Evolutionary conservation across 2,113 vertebrate species (phyloP).

Genomic region (pig (Sus scrofa)): DNA sequence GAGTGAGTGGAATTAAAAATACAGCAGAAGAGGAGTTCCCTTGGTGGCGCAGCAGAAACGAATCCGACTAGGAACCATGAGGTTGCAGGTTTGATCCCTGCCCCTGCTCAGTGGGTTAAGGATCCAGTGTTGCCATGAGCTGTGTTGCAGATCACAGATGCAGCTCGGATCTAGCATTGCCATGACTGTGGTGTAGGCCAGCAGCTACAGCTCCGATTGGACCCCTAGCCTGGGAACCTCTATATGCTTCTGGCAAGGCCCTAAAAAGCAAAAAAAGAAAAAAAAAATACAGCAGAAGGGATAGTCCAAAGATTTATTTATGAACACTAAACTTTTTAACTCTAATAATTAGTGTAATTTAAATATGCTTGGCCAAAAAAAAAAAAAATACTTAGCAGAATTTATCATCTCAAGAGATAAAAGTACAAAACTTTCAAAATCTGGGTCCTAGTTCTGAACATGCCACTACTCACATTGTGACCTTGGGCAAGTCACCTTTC

Average conservation of each 20-base stretch:
- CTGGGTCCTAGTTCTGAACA: neutral
- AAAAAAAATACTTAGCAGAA: conserved; percentile 37
- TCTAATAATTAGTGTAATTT: conserved; percentile 52
- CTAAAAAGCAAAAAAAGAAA: too few species aligned
- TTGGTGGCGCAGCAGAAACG: too few species aligned
- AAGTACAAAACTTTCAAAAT: conserved; percentile 36
- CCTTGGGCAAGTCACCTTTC: conserved; percentile 45
- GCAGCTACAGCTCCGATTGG: too few species aligned
- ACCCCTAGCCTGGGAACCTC: too few species aligned
- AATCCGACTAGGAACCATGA: too few species aligned
- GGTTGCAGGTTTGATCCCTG: too few species aligned
- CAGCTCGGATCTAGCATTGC: too few species aligned
- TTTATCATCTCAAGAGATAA: conserved; percentile 15
- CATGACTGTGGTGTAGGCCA: too few species aligned
- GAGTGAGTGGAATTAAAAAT: neutral
- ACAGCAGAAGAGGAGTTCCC: neutral
- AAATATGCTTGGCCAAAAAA: conserved; percentile 54
- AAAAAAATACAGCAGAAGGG: neutral
- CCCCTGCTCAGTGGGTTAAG: too few species aligned
- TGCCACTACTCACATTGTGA: neutral
- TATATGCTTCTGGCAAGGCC: too few species aligned
- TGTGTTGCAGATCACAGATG: too few species aligned
- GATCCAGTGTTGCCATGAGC: too few species aligned
- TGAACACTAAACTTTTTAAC: conserved; percentile 43
- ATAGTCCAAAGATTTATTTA: neutral